Evolutionary conservation across 2,797 vertebrate genomes (phyloP).

Genomic region (Orestias chungarensis): DNA sequence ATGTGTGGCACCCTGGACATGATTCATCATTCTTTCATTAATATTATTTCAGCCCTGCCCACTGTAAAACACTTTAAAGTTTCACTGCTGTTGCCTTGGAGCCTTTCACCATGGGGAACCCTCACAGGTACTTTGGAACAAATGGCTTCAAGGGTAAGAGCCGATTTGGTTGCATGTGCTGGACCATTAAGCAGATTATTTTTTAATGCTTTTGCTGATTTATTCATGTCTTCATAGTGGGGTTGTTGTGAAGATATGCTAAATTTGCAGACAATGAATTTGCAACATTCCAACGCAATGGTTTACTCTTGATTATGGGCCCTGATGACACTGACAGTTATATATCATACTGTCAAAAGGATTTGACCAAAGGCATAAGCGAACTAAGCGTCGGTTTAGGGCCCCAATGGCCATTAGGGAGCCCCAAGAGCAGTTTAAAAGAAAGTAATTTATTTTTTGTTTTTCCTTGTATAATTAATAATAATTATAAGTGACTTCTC

Average conservation of each 20-base stretch:
- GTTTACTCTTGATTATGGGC: not conserved
- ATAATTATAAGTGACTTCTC: no score
- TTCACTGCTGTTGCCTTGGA: not conserved
- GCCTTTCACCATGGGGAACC: not conserved
- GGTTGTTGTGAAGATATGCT: not conserved
- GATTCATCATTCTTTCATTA: no score
- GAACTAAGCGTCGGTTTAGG: no score
- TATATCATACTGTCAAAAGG: not conserved
- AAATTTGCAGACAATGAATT: not conserved
- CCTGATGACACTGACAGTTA: not conserved
- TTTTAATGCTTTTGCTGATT: slow-evolving; percentile 8
- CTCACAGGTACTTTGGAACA: not conserved
- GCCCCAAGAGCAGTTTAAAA: no score
- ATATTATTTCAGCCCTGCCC: no score
- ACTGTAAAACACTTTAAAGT: not conserved
- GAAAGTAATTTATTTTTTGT: no score
- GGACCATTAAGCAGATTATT: slow-evolving; percentile 8
- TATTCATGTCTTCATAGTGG: not conserved
- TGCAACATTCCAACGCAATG: not conserved
- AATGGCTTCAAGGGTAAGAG: not conserved
- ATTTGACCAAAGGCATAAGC: no score
- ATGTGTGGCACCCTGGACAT: no score
- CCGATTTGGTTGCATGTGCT: not conserved
- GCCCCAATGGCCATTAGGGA: no score
- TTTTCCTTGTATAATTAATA: no score